phyloP scores from a whole-genome alignment of 2,797 vertebrate genomes.

The Pterois miles region DNA sequence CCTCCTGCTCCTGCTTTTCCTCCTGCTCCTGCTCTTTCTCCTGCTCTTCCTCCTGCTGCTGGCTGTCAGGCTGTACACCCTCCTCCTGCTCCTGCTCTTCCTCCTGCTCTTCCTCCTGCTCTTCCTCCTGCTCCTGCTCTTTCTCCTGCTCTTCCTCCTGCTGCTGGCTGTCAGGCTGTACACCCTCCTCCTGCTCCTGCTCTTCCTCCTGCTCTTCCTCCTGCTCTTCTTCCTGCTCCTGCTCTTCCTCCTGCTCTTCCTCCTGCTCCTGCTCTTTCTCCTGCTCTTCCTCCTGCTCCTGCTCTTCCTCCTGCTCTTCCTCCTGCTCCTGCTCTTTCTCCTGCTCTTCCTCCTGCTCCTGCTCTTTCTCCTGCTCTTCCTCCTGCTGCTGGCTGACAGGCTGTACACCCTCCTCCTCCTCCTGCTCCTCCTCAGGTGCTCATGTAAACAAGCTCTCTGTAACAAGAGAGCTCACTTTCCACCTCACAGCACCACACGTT shows the following conservation, averaged over 20 bases:
- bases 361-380: background rate
- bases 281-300: conserved; percentile 31
- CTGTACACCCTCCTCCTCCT: conserved; percentile 60
- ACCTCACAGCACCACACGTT: conserved; percentile 63
- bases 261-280: background rate
- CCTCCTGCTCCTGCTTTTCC: background rate
- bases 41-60: conserved; percentile 34
- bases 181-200: conserved; percentile 26
- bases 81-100: background rate
- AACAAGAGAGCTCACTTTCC: conserved; percentile 77
- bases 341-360: background rate
- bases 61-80: no score
- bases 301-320: background rate
- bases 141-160: background rate
- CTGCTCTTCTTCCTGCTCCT: background rate
- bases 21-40: background rate
- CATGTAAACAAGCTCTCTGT: conserved; percentile 68
- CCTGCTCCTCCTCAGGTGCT: conserved; percentile 68
- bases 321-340: background rate
- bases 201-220: conserved; percentile 44
- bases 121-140: background rate
- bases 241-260: background rate
- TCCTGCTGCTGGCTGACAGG: conserved; percentile 50
- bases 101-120: background rate
- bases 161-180: conserved; percentile 56